Conservation (phyloP, 2,888 invertebrate species). For the Pristionchus maxplancki region DNA sequence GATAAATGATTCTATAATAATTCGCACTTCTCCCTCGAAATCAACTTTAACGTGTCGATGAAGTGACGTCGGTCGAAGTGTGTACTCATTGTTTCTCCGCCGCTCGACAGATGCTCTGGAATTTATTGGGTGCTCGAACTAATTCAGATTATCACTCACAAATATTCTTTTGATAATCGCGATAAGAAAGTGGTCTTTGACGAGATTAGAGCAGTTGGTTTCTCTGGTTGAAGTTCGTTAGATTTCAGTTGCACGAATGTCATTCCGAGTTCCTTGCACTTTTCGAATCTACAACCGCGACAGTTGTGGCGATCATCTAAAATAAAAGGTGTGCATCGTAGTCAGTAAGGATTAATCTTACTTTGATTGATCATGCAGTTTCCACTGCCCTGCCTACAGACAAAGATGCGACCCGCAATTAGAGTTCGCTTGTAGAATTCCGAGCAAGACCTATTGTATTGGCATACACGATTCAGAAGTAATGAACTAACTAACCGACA, state of each 20-base stretch:
- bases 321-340: too few species aligned
- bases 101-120: neutral
- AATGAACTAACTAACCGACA: neutral
- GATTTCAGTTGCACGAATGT: too few species aligned
- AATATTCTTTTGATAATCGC: neutral
- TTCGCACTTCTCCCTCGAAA: neutral
- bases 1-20: neutral
- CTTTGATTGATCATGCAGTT: neutral
- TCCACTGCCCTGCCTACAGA: neutral
- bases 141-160: neutral
- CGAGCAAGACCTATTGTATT: neutral
- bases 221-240: neutral
- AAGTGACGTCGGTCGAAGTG: neutral
- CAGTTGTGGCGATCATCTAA: neutral
- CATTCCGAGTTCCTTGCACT: neutral
- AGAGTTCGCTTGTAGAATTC: slow-evolving; percentile 16
- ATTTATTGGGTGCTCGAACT: neutral
- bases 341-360: neutral
- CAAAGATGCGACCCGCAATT: neutral
- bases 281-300: neutral
- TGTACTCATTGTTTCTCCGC: neutral
- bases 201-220: neutral
- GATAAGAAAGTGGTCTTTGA: neutral
- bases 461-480: neutral
- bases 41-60: neutral